These are phyloP conservation scores for Charina bottae DNA, from an alignment of 2,113 vertebrate genomes.

Conservation along the genomic window DNA sequence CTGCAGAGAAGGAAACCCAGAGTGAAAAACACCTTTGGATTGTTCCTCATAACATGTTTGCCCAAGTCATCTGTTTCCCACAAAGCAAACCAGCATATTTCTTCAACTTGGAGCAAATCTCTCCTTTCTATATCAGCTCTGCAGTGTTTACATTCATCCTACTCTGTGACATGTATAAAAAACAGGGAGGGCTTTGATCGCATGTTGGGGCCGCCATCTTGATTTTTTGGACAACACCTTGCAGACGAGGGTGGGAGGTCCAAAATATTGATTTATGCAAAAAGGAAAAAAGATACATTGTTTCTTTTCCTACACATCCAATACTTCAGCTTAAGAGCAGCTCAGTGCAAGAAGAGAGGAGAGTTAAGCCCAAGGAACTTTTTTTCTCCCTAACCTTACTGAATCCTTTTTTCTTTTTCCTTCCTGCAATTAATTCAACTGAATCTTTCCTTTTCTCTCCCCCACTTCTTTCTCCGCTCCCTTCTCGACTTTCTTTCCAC, in stretches of 20 bases:
- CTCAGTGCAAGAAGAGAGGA: no score
- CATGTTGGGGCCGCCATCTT: background rate
- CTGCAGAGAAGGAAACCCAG: no score
- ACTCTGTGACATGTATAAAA: no score
- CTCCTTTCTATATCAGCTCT: background rate
- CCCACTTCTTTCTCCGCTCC: background rate
- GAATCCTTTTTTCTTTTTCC: constrained; percentile 11
- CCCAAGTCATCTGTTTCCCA: background rate
- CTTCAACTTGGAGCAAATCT: background rate
- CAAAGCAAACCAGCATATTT: background rate
- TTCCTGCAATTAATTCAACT: constrained; percentile 42
- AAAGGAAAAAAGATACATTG: background rate
- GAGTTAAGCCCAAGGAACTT: background rate
- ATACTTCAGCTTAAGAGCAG: no score
- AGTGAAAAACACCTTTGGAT: background rate
- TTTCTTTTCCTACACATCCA: background rate
- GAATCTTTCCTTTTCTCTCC: background rate
- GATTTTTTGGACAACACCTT: background rate
- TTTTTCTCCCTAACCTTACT: constrained; percentile 6
- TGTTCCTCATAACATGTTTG: background rate
- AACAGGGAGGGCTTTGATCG: no score
- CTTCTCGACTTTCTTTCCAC: constrained; percentile 22
- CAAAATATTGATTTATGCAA: no score
- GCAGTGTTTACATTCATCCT: background rate
- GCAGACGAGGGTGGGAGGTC: no score